Conservation (phyloP, 2,888 invertebrate genomes). For the Apamea epomidion region DNA sequence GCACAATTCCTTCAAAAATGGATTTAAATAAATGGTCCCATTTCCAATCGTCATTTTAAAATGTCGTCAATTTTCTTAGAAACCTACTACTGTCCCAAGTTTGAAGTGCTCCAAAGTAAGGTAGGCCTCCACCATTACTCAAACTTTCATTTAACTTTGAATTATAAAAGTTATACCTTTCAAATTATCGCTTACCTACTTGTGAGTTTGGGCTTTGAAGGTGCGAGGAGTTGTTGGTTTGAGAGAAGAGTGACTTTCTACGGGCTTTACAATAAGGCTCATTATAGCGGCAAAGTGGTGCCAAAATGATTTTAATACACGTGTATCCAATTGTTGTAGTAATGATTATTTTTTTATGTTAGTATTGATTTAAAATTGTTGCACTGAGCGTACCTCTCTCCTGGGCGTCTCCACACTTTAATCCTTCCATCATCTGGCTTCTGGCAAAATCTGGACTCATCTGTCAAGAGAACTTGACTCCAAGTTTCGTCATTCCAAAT, state of each 20-base stretch:
- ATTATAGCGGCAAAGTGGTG: neutral
- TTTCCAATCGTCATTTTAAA: slow-evolving; percentile 30
- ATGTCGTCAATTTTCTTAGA: slow-evolving; percentile 30
- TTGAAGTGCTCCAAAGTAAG: slow-evolving; percentile 49
- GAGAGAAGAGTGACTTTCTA: slow-evolving; percentile 3
- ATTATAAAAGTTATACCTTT: slow-evolving; percentile 74
- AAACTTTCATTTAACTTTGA: slow-evolving; percentile 67
- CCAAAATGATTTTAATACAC: neutral
- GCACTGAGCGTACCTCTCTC: neutral
- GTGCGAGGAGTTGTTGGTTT: slow-evolving; percentile 60
- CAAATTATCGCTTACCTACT: slow-evolving; percentile 62
- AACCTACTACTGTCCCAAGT: slow-evolving; percentile 31
- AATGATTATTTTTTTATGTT: neutral
- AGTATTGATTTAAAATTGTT: neutral
- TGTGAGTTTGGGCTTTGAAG: slow-evolving; percentile 50
- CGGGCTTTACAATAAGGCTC: neutral
- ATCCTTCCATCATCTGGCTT: no score
- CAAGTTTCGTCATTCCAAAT: neutral
- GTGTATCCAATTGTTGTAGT: neutral
- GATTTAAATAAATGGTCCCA: neutral
- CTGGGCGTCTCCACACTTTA: no score
- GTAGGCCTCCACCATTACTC: slow-evolving; percentile 46
- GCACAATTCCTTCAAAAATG: neutral
- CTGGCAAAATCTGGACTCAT: no score
- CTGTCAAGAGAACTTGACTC: no score